Evolutionary conservation across 2,888 invertebrate species (phyloP).

Genomic region (Clusia tigrina): DNA sequence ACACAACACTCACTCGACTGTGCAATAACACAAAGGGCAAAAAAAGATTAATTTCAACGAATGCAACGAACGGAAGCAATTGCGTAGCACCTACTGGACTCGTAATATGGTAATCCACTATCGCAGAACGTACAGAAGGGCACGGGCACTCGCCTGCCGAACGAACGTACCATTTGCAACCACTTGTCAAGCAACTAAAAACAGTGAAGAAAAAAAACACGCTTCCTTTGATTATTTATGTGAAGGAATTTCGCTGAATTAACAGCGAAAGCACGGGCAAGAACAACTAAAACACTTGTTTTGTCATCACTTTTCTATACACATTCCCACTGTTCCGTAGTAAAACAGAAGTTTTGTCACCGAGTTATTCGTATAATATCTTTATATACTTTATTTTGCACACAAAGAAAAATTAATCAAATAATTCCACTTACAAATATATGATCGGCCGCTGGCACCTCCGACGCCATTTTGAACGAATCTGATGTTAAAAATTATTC

Average conservation of each 20-base stretch:
- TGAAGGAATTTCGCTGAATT: conserved; percentile 20
- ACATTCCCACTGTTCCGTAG: neutral
- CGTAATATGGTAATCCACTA: conserved; percentile 12
- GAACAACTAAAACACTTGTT: conserved; percentile 35
- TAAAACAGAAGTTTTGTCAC: neutral
- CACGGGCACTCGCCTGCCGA: conserved; percentile 2
- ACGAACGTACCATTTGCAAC: too few relatives aligned
- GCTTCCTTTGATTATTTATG: neutral
- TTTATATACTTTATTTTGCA: neutral
- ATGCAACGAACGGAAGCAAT: conserved; percentile 35
- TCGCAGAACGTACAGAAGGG: conserved; percentile 16
- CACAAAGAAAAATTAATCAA: conserved; percentile 1
- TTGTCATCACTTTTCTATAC: conserved; percentile 6
- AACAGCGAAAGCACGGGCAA: neutral
- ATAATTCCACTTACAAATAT: conserved; percentile 46
- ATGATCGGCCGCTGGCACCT: conserved; percentile 49
- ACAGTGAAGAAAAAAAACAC: neutral
- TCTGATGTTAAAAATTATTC: conserved; percentile 6
- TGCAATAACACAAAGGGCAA: conserved; percentile 6
- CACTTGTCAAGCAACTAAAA: neutral
- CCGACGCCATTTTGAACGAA: conserved; percentile 56
- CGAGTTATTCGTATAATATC: neutral
- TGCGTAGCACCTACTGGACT: conserved; percentile 22
- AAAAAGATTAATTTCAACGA: conserved; percentile 22
- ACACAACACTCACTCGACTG: neutral